phyloP scores from a whole-genome alignment of 2,113 vertebrate genomes.

The Caracal caracal region DNA sequence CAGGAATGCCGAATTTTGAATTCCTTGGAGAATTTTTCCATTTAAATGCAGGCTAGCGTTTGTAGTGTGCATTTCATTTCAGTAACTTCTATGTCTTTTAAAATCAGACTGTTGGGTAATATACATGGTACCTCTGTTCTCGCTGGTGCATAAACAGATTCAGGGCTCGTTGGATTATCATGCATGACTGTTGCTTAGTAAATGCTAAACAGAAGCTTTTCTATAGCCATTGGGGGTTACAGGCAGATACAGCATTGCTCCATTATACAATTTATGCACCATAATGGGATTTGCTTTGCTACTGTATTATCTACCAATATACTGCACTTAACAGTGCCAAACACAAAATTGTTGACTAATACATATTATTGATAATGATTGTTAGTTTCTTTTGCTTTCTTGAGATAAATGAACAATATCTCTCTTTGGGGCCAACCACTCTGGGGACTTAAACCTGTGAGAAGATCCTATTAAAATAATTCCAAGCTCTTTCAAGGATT shows the following conservation, averaged over 20 bases:
- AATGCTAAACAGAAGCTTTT: not conserved
- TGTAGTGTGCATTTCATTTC: not conserved
- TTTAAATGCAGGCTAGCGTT: not conserved
- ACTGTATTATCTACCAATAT: not conserved
- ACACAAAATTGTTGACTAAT: not conserved
- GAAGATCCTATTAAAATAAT: not conserved
- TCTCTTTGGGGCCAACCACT: not conserved
- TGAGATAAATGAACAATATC: not conserved
- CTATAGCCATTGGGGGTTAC: not conserved
- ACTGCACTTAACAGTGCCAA: not conserved
- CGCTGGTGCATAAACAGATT: not conserved
- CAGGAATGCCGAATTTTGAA: not conserved
- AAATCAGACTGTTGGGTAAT: not conserved
- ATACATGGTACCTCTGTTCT: not conserved
- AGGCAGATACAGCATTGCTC: not conserved
- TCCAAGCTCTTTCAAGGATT: not conserved
- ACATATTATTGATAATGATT: not conserved
- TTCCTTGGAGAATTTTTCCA: not conserved
- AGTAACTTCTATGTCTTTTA: slow-evolving; percentile 35
- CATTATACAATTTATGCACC: not conserved
- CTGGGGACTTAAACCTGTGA: not conserved
- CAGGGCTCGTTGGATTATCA: not conserved
- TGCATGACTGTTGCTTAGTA: not conserved
- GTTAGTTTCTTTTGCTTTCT: slow-evolving; percentile 1
- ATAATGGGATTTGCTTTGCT: not conserved